Conservation (phyloP, 2,888 invertebrate genomes). For the Lasiommata megera region DNA sequence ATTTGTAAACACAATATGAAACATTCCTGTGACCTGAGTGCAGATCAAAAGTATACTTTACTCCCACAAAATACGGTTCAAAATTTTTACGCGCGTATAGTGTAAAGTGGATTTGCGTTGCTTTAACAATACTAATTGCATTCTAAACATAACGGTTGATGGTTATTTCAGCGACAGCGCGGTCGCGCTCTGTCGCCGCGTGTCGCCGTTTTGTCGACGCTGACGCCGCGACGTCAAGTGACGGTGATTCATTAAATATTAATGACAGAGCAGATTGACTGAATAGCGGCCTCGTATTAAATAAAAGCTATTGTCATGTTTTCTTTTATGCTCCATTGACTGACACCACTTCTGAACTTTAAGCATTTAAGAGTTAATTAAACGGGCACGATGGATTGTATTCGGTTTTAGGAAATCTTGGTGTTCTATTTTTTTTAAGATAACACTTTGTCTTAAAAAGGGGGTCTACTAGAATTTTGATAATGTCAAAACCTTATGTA, state of each 20-base stretch:
- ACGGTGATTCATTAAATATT: slow-evolving; percentile 22
- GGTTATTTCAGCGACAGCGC: slow-evolving; percentile 8
- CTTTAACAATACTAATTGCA: slow-evolving; percentile 20
- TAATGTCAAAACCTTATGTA: too few relatives aligned
- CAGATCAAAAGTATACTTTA: slow-evolving; percentile 5
- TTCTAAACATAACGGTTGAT: slow-evolving; percentile 16
- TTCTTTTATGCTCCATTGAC: background rate
- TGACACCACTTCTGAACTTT: slow-evolving; percentile 2
- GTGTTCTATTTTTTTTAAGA: too few relatives aligned
- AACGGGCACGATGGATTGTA: background rate
- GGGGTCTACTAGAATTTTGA: too few relatives aligned
- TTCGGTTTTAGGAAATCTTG: background rate
- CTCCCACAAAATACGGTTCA: background rate
- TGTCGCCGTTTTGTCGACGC: slow-evolving; percentile 13
- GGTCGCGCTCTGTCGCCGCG: slow-evolving; percentile 4
- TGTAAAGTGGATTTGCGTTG: slow-evolving; percentile 13
- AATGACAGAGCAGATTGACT: slow-evolving; percentile 12
- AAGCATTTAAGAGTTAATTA: background rate
- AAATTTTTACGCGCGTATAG: background rate
- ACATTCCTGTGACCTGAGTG: slow-evolving; percentile 7
- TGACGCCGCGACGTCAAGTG: slow-evolving; percentile 16
- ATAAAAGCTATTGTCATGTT: slow-evolving; percentile 7
- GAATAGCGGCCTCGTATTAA: slow-evolving; percentile 9
- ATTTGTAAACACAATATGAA: slow-evolving; percentile 25
- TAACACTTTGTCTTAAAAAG: too few relatives aligned